These are phyloP conservation scores for Lepidothrix coronata DNA, from an alignment of 2,113 vertebrate genomes.

Conservation along the genomic window DNA sequence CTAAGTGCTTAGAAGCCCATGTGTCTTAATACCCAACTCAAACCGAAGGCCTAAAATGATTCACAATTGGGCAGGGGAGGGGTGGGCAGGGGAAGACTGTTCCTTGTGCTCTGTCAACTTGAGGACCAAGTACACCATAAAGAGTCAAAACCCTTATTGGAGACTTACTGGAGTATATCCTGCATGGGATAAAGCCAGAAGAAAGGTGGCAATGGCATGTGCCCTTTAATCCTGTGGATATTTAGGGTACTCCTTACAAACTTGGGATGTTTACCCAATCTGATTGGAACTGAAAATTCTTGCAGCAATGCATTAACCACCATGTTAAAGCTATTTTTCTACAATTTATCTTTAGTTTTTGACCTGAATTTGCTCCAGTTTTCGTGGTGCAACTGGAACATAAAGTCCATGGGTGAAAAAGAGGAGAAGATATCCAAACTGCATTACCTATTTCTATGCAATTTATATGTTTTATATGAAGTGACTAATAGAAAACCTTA, in stretches of 20 bases:
- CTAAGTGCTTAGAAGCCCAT: background rate
- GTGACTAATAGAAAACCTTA: background rate
- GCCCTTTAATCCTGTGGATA: background rate
- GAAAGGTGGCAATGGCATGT: background rate
- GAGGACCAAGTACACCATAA: background rate
- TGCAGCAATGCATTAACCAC: background rate
- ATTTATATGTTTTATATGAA: background rate
- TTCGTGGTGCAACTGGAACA: background rate
- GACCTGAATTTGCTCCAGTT: background rate
- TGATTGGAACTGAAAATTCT: background rate
- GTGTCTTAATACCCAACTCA: background rate
- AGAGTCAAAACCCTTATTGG: background rate
- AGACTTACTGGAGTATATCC: background rate
- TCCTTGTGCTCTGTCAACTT: background rate
- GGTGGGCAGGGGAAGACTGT: background rate
- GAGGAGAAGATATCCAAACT: background rate
- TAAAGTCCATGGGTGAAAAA: background rate
- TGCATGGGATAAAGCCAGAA: background rate
- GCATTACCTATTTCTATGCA: background rate
- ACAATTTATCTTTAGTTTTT: background rate
- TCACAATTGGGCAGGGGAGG: background rate
- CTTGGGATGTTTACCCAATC: background rate
- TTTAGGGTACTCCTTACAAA: background rate
- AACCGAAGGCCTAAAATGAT: background rate
- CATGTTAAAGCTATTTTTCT: background rate